phyloP scores from a whole-genome alignment of 2,113 vertebrate species.

The Notiomystis cincta region DNA sequence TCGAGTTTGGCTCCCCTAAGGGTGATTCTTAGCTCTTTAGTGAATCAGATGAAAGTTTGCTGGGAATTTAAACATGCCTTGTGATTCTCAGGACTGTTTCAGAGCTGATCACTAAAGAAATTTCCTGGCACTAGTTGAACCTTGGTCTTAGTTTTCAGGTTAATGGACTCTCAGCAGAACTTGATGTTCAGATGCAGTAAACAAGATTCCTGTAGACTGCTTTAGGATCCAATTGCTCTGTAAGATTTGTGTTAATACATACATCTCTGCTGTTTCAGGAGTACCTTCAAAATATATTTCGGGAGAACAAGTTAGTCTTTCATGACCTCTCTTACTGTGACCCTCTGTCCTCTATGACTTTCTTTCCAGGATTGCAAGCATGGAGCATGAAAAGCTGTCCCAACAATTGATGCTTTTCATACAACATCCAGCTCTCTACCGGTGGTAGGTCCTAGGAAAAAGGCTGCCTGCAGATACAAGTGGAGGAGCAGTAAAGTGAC shows the following conservation, averaged over 20 bases:
- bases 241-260: background rate
- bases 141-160: background rate
- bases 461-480: background rate
- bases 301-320: background rate
- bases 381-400: background rate
- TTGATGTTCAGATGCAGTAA: background rate
- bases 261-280: background rate
- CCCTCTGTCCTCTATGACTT: background rate
- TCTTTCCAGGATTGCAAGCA: background rate
- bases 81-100: background rate
- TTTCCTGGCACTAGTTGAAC: background rate
- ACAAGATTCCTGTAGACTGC: background rate
- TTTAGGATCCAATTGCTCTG: background rate
- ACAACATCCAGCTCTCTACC: background rate
- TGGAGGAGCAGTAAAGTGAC: background rate
- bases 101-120: background rate
- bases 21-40: background rate
- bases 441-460: background rate
- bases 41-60: background rate
- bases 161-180: background rate
- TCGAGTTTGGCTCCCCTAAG: background rate
- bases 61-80: background rate
- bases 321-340: background rate
- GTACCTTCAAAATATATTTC: background rate
- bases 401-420: background rate